These are phyloP conservation scores for Umimayanthus kanabou DNA, from an alignment of 92 coral and sea anemone species.

Conservation along the genomic window DNA sequence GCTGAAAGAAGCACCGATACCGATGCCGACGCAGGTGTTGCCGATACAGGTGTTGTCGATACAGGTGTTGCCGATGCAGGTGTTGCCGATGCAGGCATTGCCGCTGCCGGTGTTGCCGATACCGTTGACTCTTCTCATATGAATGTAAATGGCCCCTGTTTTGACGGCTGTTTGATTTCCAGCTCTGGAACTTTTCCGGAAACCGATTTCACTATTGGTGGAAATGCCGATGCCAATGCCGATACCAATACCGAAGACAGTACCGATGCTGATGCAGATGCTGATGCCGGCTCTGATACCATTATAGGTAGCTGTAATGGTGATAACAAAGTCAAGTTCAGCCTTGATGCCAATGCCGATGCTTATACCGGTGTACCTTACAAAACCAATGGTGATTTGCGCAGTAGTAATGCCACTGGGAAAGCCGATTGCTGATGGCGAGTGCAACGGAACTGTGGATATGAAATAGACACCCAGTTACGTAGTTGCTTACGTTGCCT, in stretches of 20 bases:
- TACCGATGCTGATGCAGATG: constrained; percentile 6
- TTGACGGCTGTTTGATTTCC: neutral
- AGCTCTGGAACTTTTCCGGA: neutral
- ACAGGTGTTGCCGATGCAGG: neutral
- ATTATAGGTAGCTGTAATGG: neutral
- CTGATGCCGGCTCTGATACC: neutral
- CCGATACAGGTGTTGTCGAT: neutral
- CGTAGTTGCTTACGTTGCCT: neutral
- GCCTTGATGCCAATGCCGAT: neutral
- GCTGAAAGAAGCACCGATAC: neutral
- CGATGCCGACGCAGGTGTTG: neutral
- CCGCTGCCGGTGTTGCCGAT: neutral
- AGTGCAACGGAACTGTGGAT: constrained; percentile 3
- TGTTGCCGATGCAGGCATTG: neutral
- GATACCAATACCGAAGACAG: neutral
- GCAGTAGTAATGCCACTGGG: neutral
- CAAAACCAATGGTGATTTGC: neutral
- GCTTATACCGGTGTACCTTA: neutral
- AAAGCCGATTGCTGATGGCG: neutral
- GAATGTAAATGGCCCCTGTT: neutral
- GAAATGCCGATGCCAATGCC: neutral
- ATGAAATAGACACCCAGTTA: neutral
- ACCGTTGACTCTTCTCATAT: neutral
- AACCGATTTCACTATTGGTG: neutral
- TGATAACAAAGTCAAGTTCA: neutral